Base-by-base conservation (phyloP, 1,140 invertebrate genomes). In the Odontomachus brunneus region DNA sequence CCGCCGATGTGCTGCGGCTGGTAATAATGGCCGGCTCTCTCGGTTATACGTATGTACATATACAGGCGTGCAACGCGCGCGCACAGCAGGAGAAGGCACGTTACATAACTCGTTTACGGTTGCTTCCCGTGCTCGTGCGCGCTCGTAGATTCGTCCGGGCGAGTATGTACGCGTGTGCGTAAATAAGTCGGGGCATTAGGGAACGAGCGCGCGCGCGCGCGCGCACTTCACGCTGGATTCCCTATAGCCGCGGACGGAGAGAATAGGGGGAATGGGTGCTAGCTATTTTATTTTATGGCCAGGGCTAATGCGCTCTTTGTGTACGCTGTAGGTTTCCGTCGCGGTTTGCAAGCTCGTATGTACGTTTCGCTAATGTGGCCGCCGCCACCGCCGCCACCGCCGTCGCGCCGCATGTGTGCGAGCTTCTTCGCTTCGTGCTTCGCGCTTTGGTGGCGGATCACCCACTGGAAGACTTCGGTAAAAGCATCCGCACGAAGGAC, bases 301-400 rank as follows among this genome's bases (percentile, higher is more conserved):
- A 85, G 85, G 89, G 93, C 92, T 94, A 94, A 94, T 94, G 93
- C 91, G 92, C 92, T 93, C 92, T 93, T 93, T 94, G 92, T 94
- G 92, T 93, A 93, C 90, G 91, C 91, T 91, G 91, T 91, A 88
- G 89, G 89, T 93, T 92, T 93, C 91, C 92, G 92, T 92, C 92
- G 91, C 91, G 91, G 90, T 92, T 90, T 87, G 82, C 82, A 82
- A 57, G 51, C 62, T 84, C 75, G 73, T 86, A 89, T 88, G 83
- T 89, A 86, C 88, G 88, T 90, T 91, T 89, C 90, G 75, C 84
- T 90, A 91, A 91, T 89, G 85, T 65, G 29, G 17, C 38, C 62
- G 55, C 59, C 62, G 3, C 49, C 38, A 0, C 33, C 81, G 24
- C 19, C 72, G n/a, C 62, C 71, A 12, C 59, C 51, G 15, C 26